Evolutionary conservation across 2,888 invertebrate genomes (phyloP).

Genomic region (Stenurella melanura): DNA sequence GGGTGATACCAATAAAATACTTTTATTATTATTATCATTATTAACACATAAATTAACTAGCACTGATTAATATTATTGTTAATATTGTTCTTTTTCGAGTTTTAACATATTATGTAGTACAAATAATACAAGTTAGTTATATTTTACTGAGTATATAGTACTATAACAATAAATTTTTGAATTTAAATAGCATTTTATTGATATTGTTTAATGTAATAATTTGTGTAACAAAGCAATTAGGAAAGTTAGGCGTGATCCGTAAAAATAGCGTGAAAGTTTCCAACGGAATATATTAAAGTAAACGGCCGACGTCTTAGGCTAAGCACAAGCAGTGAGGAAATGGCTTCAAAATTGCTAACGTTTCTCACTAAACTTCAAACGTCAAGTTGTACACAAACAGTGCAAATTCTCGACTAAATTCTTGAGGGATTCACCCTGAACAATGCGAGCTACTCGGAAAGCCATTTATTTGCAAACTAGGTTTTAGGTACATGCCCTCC

Average conservation of each 20-base stretch:
- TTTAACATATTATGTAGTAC: no score
- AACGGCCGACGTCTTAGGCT: constrained; percentile 5
- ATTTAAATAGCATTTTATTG: no score
- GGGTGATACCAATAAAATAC: no score
- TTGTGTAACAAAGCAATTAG: constrained; percentile 28
- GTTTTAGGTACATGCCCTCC: constrained; percentile 62
- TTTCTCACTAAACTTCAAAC: constrained; percentile 54
- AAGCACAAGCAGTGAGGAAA: constrained; percentile 32
- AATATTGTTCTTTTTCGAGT: no score
- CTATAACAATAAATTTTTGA: no score
- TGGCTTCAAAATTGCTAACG: constrained; percentile 40
- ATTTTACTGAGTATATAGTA: no score
- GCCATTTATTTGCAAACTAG: constrained; percentile 66
- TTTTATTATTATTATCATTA: no score
- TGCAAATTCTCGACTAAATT: constrained; percentile 58
- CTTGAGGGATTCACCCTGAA: constrained; percentile 61
- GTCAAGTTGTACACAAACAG: constrained; percentile 60
- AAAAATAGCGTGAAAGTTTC: constrained; percentile 13
- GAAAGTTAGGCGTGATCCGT: constrained; percentile 22
- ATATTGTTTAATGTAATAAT: neutral
- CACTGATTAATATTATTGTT: no score
- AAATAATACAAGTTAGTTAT: no score
- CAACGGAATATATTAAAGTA: constrained; percentile 10
- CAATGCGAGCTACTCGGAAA: constrained; percentile 64
- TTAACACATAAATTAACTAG: no score